Percentiles rank a stretch among this genome's conserved stretches.
phyloP scores from a whole-genome alignment of 2,113 vertebrate species.

The Sebastes fasciatus region DNA sequence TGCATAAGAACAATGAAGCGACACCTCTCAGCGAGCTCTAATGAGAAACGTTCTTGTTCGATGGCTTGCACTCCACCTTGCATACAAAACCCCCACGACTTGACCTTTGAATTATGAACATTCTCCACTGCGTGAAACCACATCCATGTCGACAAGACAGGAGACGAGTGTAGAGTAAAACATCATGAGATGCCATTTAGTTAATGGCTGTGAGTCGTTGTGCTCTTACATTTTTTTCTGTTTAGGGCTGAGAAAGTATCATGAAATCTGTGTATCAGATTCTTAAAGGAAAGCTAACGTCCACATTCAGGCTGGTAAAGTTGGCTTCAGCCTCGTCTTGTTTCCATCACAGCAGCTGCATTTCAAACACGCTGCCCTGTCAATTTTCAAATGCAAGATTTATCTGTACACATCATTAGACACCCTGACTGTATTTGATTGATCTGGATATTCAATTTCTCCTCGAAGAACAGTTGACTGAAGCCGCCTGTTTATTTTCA shows the following conservation, averaged over 20 bases:
- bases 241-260: neutral
- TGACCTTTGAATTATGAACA: conserved; percentile 65
- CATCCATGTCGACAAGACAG: conserved; percentile 31
- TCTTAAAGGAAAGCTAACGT: neutral
- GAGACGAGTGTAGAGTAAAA: neutral
- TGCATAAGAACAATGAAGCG: conserved; percentile 62
- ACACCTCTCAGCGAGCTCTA: conserved; percentile 46
- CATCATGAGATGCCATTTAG: conserved; percentile 13
- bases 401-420: conserved; percentile 39
- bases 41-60: conserved; percentile 59
- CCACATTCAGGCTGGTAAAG: neutral
- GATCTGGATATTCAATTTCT: conserved; percentile 42
- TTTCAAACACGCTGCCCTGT: conserved; percentile 47
- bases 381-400: conserved; percentile 21
- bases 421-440: conserved; percentile 23
- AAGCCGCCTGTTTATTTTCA: conserved; percentile 45
- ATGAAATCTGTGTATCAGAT: neutral
- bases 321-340: neutral
- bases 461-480: conserved; percentile 34
- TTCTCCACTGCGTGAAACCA: conserved; percentile 20
- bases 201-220: neutral
- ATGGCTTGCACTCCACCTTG: conserved; percentile 38
- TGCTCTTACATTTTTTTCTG: neutral
- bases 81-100: conserved; percentile 47
- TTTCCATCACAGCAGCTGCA: conserved; percentile 22